Evolutionary conservation across 2,888 invertebrate species (phyloP), one percentile per base, ranked within the genome.

Genomic region (Atethmia centrago): DNA sequence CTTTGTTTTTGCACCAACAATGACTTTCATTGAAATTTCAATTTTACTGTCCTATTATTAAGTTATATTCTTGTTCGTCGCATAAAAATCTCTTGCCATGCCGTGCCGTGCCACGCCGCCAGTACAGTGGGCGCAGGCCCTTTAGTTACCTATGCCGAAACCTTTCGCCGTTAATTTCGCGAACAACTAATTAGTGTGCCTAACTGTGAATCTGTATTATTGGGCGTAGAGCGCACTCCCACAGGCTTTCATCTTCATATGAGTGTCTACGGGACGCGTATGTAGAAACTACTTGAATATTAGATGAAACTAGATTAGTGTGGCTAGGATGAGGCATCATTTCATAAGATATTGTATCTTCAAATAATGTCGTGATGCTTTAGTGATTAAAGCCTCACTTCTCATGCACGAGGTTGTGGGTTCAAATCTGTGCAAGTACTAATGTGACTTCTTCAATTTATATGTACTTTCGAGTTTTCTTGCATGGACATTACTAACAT

Each of bases 151-250:
- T 31, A 25, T 16, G 21, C 49, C 21, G 55, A 67, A 80, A 66
- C 31, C 59, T 63, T 76, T 71, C 28, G n/a, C 56, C 31, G 25
- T 59, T 83, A 56, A 76, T 78, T 74, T 65, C 12, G 7, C 66
- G 28, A 77, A 69, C 71, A 71, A 67, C 77, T 21, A 86, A 81
- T 81, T 84, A 74, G 74, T 77, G 73, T 69, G 70, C 70, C 47
- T 85, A 75, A 79, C 81, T 79, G 81, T 76, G 76, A 74, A 66
- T 86, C 70, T 61, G 47, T 85, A 68, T 84, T 84, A 77, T 77
- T 80, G 56, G 56, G 51, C n/a, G 45, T 45, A 28, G 53, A 74
- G 61, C 62, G 31, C 42, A 71, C 69, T 65, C 58, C 66, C 68
- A 61, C 70, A 55, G 36, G 56, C 64, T 79, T 74, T 71, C 70